Conservation (phyloP, 37 sponge, comb jelly and placozoan genomes). For the Aplysina aerophoba region DNA sequence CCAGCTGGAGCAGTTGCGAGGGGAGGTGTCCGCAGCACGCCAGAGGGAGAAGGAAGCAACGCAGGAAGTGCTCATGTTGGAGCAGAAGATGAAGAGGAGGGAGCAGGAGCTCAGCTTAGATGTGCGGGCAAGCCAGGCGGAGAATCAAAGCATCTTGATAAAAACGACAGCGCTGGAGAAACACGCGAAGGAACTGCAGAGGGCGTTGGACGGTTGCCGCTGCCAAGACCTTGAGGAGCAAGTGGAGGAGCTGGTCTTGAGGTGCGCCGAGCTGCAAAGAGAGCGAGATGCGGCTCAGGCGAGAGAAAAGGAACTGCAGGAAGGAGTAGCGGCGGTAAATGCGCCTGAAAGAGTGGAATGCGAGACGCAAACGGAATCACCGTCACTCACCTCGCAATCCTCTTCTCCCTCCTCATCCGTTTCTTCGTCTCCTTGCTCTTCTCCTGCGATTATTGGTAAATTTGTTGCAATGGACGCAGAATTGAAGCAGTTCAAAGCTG, state of each 20-base stretch:
- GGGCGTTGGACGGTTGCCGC: neutral
- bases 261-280: neutral
- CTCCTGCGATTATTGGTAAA: no score
- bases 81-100: neutral
- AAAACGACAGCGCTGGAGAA: constrained; percentile 12
- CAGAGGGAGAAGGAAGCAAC: constrained; percentile 29
- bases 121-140: constrained; percentile 11
- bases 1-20: constrained; percentile 32
- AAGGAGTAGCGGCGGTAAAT: neutral
- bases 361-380: no score
- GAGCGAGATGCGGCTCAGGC: neutral
- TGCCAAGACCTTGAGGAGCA: constrained; percentile 15
- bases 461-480: neutral
- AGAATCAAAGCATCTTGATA: constrained; percentile 12
- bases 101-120: constrained; percentile 20
- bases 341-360: neutral
- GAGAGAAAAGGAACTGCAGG: neutral
- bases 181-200: neutral
- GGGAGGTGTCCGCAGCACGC: neutral
- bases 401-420: no score
- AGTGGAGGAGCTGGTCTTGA: neutral
- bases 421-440: no score
- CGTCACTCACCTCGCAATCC: no score
- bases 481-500: neutral
- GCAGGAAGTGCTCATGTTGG: constrained; percentile 22